phyloP scores from a whole-genome alignment of 2,113 vertebrate species.

The Rhizomys pruinosus region DNA sequence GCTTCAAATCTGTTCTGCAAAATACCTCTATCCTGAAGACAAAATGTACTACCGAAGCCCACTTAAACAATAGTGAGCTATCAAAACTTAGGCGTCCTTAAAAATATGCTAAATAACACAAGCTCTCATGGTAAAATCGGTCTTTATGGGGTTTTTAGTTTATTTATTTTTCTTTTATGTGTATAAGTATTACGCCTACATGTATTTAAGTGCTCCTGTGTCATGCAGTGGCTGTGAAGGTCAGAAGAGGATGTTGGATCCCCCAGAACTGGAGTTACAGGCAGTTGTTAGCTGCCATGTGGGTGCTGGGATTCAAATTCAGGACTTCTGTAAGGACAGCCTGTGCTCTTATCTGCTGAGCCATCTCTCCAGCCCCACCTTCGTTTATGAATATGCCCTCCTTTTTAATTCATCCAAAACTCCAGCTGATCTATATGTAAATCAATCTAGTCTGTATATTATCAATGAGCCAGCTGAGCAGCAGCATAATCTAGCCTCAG shows the following conservation, averaged over 20 bases:
- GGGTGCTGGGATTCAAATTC: too few relatives aligned
- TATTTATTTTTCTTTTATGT: too few relatives aligned
- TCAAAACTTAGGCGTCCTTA: not conserved
- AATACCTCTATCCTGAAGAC: not conserved
- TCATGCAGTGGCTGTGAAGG: too few relatives aligned
- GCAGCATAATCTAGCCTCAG: not conserved
- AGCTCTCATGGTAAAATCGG: not conserved
- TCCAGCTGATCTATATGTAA: not conserved
- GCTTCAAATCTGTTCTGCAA: slow-evolving; percentile 1
- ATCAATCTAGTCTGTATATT: not conserved
- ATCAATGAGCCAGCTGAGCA: not conserved
- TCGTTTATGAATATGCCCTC: not conserved
- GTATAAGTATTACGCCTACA: too few relatives aligned
- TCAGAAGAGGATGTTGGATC: too few relatives aligned
- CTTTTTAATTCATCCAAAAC: not conserved
- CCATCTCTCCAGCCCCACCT: too few relatives aligned
- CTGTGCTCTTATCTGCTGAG: too few relatives aligned
- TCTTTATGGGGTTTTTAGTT: too few relatives aligned
- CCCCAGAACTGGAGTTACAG: too few relatives aligned
- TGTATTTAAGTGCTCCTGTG: too few relatives aligned
- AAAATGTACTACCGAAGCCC: not conserved
- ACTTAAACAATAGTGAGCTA: not conserved
- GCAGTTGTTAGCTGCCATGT: too few relatives aligned
- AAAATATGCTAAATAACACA: not conserved
- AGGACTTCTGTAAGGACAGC: too few relatives aligned